Percentiles rank a stretch among this genome's conserved stretches.
phyloP scores from a whole-genome alignment of 2,113 vertebrate genomes.

The Bungarus multicinctus region DNA sequence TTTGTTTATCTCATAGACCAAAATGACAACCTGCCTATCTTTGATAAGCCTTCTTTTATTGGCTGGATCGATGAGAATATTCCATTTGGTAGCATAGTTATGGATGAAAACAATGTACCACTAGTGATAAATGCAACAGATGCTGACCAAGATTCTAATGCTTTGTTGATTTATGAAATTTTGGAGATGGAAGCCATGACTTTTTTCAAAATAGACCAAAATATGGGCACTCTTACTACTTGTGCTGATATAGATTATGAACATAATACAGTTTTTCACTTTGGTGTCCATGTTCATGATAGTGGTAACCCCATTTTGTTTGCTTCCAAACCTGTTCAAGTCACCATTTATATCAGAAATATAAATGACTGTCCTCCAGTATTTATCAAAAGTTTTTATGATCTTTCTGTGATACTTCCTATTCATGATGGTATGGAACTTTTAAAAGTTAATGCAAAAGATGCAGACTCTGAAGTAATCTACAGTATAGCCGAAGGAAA shows the following conservation, averaged over 20 bases:
- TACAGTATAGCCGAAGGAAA: slow-evolving; percentile 85
- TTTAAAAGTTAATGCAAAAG: slow-evolving; percentile 76
- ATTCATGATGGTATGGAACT: slow-evolving; percentile 79
- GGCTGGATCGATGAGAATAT: slow-evolving; percentile 87
- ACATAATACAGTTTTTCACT: slow-evolving; percentile 73
- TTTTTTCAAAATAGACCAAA: slow-evolving; percentile 85
- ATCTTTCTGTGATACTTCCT: slow-evolving; percentile 74
- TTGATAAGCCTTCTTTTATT: slow-evolving; percentile 72
- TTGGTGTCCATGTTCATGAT: slow-evolving; percentile 84
- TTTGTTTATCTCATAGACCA: slow-evolving; percentile 87
- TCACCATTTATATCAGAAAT: slow-evolving; percentile 79
- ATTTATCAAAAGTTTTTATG: slow-evolving; percentile 74
- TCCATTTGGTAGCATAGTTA: slow-evolving; percentile 82
- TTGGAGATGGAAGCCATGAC: slow-evolving; percentile 79
- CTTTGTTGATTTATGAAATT: slow-evolving; percentile 84
- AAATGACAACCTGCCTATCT: slow-evolving; percentile 88
- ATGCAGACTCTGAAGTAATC: slow-evolving; percentile 84
- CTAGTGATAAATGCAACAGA: slow-evolving; percentile 86
- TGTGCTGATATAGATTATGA: slow-evolving; percentile 85
- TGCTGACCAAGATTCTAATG: slow-evolving; percentile 82
- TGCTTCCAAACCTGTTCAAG: slow-evolving; percentile 78
- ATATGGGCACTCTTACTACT: slow-evolving; percentile 84
- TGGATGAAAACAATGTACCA: slow-evolving; percentile 80
- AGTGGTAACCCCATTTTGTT: slow-evolving; percentile 81
- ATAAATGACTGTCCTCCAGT: slow-evolving; percentile 88